These are phyloP conservation scores for Fragum whitleyi DNA, from an alignment of 2,888 invertebrate species.

Conservation along the genomic window DNA sequence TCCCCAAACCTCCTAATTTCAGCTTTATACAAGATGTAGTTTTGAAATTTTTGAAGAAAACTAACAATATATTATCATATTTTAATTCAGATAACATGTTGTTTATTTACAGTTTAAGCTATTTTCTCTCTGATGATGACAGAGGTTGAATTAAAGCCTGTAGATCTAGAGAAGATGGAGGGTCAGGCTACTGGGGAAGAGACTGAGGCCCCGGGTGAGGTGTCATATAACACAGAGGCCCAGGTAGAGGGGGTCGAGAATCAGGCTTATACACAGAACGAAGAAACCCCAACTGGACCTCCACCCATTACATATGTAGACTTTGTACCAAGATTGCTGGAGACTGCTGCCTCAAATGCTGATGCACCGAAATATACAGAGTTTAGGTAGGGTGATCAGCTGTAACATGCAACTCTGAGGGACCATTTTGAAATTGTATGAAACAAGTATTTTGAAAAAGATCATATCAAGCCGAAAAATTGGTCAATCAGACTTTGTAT, in stretches of 20 bases:
- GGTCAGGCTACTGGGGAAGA: background rate
- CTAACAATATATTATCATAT: too few species aligned
- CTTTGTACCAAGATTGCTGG: constrained; percentile 67
- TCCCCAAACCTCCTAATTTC: too few species aligned
- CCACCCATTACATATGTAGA: constrained; percentile 73
- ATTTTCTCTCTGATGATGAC: constrained; percentile 4
- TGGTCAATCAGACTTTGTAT: too few species aligned
- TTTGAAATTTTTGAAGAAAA: too few species aligned
- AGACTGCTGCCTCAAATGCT: constrained; percentile 52
- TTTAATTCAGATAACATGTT: too few species aligned
- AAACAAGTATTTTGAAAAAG: too few species aligned
- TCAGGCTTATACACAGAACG: constrained; percentile 28
- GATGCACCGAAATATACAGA: constrained; percentile 67
- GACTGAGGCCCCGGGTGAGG: background rate
- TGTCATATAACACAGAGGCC: background rate
- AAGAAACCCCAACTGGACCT: background rate
- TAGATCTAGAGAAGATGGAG: background rate
- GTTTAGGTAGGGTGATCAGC: constrained; percentile 65
- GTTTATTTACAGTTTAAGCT: background rate
- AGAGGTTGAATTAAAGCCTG: constrained; percentile 37
- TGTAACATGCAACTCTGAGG: too few species aligned
- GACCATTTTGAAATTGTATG: too few species aligned
- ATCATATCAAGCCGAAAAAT: too few species aligned
- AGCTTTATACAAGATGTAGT: too few species aligned
- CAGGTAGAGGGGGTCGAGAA: constrained; percentile 40